Percentiles rank a stretch among this genome's conserved stretches.
Evolutionary conservation across 2,797 vertebrate genomes (phyloP).

Genomic region (Microhierax caerulescens): DNA sequence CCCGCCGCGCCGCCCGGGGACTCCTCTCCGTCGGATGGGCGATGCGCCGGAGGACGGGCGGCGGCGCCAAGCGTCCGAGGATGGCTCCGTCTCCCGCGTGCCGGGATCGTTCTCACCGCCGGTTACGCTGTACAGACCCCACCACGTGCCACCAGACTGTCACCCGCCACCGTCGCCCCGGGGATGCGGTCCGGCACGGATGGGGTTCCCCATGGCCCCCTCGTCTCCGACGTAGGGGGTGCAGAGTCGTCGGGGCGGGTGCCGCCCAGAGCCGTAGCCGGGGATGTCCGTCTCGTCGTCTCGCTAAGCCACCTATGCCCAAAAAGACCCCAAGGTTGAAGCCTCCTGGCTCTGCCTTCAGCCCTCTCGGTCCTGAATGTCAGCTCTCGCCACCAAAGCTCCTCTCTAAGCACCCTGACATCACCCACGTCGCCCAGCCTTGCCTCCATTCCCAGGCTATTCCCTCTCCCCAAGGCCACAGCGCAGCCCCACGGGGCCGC

Average conservation of each 20-base stretch:
- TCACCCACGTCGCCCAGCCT: background rate
- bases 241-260: background rate
- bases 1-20: conserved; percentile 65
- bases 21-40: conserved; percentile 12
- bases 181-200: background rate
- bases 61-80: conserved; percentile 6
- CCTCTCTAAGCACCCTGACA: background rate
- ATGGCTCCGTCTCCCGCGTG: conserved; percentile 35
- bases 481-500: too few relatives aligned
- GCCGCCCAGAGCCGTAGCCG: background rate
- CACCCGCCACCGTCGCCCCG: background rate
- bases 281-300: background rate
- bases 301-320: conserved; percentile 27
- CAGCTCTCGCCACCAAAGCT: conserved; percentile 40
- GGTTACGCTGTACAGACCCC: conserved; percentile 61
- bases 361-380: conserved; percentile 23
- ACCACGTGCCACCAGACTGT: conserved; percentile 28
- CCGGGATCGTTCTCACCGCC: conserved; percentile 34
- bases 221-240: rapidly evolving
- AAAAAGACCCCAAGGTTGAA: background rate
- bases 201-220: background rate
- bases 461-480: background rate
- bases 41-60: conserved; percentile 24
- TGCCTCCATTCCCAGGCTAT: background rate
- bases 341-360: conserved; percentile 7